Conservation (phyloP, 1,140 invertebrate genomes). For the Zaprionus kolodkinae region DNA sequence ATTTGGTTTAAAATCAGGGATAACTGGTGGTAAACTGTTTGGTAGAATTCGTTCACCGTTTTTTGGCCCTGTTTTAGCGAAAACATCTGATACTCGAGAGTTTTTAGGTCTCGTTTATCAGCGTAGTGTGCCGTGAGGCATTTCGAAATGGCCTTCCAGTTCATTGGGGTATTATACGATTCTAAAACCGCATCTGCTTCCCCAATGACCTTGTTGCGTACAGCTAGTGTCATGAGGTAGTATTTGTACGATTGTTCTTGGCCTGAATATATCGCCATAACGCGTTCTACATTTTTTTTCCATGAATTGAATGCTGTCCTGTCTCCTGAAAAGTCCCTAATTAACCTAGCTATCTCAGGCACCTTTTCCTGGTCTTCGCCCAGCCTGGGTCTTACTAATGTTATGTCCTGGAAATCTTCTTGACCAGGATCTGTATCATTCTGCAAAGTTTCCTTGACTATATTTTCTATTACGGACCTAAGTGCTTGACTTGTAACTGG, state of each 20-base stretch:
- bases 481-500: background rate
- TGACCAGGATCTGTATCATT: slow-evolving; percentile 1
- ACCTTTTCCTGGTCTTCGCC: slow-evolving; percentile 11
- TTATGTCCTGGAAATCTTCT: background rate
- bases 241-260: slow-evolving; percentile 10
- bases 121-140: background rate
- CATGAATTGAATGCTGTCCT: background rate
- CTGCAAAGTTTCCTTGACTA: background rate
- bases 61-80: background rate
- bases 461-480: slow-evolving; percentile 2
- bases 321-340: background rate
- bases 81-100: slow-evolving; percentile 12
- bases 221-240: background rate
- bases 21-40: slow-evolving; percentile 15
- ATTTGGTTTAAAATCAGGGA: slow-evolving; percentile 11
- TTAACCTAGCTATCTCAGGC: background rate
- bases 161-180: slow-evolving; percentile 5
- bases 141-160: background rate
- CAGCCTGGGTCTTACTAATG: background rate
- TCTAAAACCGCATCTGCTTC: slow-evolving; percentile 12
- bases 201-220: slow-evolving; percentile 1
- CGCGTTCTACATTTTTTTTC: slow-evolving; percentile 4
- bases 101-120: slow-evolving; percentile 1
- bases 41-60: too few species aligned
- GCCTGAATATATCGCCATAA: background rate